Evolutionary conservation across 2,797 vertebrate species (phyloP).

Genomic region (Ctenopoma multispine): DNA sequence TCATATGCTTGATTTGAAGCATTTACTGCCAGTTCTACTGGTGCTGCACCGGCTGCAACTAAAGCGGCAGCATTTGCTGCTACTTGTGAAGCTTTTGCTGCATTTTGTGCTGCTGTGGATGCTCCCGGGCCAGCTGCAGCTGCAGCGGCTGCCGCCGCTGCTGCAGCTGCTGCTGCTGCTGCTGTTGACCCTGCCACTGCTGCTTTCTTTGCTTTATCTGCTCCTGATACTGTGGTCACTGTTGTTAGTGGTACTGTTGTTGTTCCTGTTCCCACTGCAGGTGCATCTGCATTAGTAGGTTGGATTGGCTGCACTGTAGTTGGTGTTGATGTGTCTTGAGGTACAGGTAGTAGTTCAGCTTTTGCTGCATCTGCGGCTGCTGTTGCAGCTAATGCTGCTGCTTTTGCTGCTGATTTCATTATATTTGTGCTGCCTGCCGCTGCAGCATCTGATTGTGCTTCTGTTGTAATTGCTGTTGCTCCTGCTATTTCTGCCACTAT

Average conservation of each 20-base stretch:
- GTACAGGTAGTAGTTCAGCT: neutral
- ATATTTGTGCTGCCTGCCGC: neutral
- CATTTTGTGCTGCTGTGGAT: neutral
- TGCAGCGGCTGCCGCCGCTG: constrained; percentile 8
- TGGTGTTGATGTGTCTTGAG: neutral
- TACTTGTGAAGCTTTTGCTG: neutral
- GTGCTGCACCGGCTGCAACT: neutral
- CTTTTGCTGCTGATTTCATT: no score
- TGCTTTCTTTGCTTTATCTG: neutral
- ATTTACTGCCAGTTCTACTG: neutral
- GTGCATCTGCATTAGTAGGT: accelerated
- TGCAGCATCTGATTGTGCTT: neutral
- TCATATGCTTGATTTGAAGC: constrained; percentile 18
- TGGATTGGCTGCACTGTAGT: accelerated
- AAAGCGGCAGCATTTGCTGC: neutral
- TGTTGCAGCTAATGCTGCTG: neutral
- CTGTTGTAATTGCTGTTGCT: constrained; percentile 9
- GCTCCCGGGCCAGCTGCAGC: constrained; percentile 8
- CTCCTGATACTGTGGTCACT: no score
- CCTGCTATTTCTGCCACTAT: constrained; percentile 5
- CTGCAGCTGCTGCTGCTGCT: neutral
- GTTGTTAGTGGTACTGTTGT: no score
- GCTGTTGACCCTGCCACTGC: neutral
- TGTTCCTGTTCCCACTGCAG: neutral
- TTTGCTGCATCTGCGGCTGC: neutral